Conservation (phyloP, 2,113 vertebrate genomes). For the Centropus bengalensis region DNA sequence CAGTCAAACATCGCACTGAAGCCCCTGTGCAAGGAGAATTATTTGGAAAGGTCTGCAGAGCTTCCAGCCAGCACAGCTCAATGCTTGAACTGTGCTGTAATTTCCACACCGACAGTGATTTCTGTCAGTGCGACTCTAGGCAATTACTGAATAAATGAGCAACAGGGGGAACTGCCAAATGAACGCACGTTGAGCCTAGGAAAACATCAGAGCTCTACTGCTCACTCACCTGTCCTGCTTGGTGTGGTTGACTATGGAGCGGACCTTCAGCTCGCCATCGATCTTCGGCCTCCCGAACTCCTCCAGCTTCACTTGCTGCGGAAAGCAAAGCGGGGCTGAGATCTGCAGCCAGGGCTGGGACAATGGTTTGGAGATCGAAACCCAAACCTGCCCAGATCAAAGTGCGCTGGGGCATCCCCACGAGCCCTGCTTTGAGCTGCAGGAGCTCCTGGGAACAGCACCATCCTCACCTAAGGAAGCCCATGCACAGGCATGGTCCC, state of each 20-base stretch:
- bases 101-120: neutral
- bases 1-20: neutral
- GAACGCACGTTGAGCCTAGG: neutral
- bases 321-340: constrained; percentile 23
- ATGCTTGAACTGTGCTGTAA: neutral
- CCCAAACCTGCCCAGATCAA: fast-evolving
- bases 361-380: neutral
- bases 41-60: neutral
- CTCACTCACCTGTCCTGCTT: constrained; percentile 92
- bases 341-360: neutral
- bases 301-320: constrained; percentile 93
- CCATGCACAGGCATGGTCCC: fast-evolving
- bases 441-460: neutral
- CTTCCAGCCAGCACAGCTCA: neutral
- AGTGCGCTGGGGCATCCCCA: neutral
- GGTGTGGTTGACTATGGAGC: constrained; percentile 92
- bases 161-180: fast-evolving
- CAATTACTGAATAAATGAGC: neutral
- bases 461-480: fast-evolving
- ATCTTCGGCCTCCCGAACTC: constrained; percentile 97
- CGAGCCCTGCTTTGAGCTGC: neutral
- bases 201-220: fast-evolving
- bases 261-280: constrained; percentile 95
- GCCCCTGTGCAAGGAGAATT: neutral
- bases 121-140: neutral